Conservation (phyloP, 1,140 invertebrate species). For the Marisa cornuarietis region DNA sequence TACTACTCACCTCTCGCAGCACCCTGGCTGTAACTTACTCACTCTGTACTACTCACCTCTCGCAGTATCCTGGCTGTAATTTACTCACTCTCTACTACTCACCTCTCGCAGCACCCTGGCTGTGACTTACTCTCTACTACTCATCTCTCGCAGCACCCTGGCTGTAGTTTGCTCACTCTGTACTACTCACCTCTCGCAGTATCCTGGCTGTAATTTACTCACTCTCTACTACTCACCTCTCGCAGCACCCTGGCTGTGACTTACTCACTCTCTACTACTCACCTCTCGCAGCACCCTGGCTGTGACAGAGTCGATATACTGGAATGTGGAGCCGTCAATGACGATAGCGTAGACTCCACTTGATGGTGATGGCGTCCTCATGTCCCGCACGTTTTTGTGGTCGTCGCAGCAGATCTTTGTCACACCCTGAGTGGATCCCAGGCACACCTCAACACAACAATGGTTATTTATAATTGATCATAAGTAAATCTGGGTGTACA, state of each 20-base stretch:
- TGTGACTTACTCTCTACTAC: too few species aligned
- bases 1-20: too few species aligned
- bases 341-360: constrained; percentile 42
- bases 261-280: not conserved
- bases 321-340: constrained; percentile 53
- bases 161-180: not conserved
- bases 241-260: not conserved
- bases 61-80: too few species aligned
- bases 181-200: not conserved
- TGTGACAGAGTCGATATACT: constrained; percentile 55
- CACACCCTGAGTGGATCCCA: constrained; percentile 28
- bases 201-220: not conserved
- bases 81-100: too few species aligned
- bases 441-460: constrained; percentile 38
- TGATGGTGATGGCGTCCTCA: constrained; percentile 38
- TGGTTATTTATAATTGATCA: too few species aligned
- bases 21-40: too few species aligned
- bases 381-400: constrained; percentile 6
- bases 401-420: constrained; percentile 29
- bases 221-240: too few species aligned
- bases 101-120: too few species aligned
- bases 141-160: too few species aligned
- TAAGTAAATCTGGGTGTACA: too few species aligned
- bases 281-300: constrained; percentile 52
- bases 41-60: too few species aligned